phyloP scores from a whole-genome alignment of 1,140 invertebrate species.

The Branchinecta lindahli region DNA sequence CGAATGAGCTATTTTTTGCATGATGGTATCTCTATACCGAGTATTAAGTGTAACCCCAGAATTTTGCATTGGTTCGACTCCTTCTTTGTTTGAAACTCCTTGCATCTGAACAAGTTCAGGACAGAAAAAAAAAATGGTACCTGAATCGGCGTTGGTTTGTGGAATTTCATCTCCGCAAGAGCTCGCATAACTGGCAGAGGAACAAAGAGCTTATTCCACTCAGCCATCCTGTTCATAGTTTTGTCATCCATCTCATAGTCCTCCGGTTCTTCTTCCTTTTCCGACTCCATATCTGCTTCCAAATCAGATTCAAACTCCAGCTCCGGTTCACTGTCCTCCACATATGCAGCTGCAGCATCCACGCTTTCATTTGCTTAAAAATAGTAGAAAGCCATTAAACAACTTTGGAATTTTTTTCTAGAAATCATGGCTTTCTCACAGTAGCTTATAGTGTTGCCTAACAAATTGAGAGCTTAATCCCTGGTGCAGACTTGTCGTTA shows the following conservation, averaged over 20 bases:
- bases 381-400: too few species aligned
- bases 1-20: too few species aligned
- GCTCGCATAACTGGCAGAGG: constrained; percentile 52
- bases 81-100: too few species aligned
- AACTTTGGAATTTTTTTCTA: too few species aligned
- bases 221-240: constrained; percentile 30
- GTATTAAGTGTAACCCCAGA: too few species aligned
- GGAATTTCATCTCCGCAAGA: constrained; percentile 56
- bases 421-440: too few species aligned
- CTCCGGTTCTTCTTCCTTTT: background rate
- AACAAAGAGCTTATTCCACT: constrained; percentile 54
- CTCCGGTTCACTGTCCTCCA: background rate
- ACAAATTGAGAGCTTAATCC: too few species aligned
- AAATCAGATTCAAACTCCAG: background rate
- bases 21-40: too few species aligned
- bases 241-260: background rate
- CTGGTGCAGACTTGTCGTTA: too few species aligned
- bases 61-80: too few species aligned
- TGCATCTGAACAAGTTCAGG: background rate
- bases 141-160: constrained; percentile 66
- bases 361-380: background rate
- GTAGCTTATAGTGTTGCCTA: too few species aligned
- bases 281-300: background rate
- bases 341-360: background rate
- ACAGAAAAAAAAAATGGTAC: constrained; percentile 24